phyloP scores from a whole-genome alignment of 2,888 invertebrate genomes.

The Morinoia aosen region DNA sequence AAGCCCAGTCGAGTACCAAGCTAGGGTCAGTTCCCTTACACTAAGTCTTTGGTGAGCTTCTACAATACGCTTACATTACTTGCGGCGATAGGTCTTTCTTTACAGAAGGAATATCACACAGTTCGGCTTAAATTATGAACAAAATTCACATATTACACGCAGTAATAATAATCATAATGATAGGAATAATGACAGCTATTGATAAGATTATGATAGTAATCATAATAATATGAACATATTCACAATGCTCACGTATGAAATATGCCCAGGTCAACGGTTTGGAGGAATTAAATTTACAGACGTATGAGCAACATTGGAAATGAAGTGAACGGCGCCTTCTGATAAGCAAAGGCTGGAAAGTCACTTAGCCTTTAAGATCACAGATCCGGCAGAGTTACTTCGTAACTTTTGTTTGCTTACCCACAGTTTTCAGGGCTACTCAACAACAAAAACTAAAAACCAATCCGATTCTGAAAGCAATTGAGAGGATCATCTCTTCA shows the following conservation, averaged over 20 bases:
- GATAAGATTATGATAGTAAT: neutral
- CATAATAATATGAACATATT: neutral
- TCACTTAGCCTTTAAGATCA: conserved; percentile 10
- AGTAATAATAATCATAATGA: neutral
- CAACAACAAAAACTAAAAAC: neutral
- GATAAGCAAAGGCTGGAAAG: neutral
- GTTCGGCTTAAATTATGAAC: neutral
- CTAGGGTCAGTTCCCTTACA: neutral
- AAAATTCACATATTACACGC: neutral
- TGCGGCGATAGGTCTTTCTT: neutral
- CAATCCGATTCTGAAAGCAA: neutral
- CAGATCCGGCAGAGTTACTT: neutral
- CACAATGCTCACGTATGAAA: neutral
- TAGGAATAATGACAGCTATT: neutral
- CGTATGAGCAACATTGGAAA: neutral
- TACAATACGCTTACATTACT: neutral
- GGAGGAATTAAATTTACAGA: neutral
- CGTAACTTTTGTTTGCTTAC: neutral
- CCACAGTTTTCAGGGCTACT: neutral
- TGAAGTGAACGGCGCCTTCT: neutral
- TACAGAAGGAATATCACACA: neutral
- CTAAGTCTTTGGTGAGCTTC: conserved; percentile 2
- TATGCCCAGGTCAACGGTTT: neutral
- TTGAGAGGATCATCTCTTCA: neutral
- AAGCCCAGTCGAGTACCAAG: neutral